phyloP scores from a whole-genome alignment of 2,113 vertebrate genomes.

The Picathartes gymnocephalus region DNA sequence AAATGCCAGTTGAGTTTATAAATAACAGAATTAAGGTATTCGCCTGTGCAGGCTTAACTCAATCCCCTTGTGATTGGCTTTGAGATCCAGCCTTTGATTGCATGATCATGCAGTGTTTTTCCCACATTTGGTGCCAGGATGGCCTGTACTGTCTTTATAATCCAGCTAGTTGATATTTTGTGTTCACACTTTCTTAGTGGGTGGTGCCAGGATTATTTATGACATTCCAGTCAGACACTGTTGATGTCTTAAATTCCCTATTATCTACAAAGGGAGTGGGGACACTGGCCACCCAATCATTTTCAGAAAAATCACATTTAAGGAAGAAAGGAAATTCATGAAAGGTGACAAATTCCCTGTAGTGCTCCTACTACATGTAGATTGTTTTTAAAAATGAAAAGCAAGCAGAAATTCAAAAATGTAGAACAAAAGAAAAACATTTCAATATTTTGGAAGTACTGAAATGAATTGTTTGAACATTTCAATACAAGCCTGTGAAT shows the following conservation, averaged over 20 bases:
- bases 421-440: not conserved
- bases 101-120: not conserved
- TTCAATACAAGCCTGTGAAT: not conserved
- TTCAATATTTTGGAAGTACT: not conserved
- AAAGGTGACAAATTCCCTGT: not conserved
- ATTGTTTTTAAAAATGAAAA: not conserved
- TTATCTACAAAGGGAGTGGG: not conserved
- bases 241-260: not conserved
- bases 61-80: not conserved
- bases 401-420: not conserved
- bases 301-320: not conserved
- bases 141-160: not conserved
- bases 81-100: slow-evolving; percentile 17
- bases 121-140: not conserved
- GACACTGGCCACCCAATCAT: not conserved
- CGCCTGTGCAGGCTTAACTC: not conserved
- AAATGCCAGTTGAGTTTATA: not conserved
- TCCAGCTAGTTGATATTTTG: not conserved
- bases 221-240: not conserved
- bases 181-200: not conserved
- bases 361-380: not conserved
- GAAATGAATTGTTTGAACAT: not conserved
- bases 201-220: not conserved
- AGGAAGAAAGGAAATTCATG: not conserved
- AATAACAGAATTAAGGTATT: not conserved